Evolutionary conservation across 2,797 vertebrate genomes (phyloP), one percentile per base, ranked within the genome.

Genomic region (Sebastes hubbsi): DNA sequence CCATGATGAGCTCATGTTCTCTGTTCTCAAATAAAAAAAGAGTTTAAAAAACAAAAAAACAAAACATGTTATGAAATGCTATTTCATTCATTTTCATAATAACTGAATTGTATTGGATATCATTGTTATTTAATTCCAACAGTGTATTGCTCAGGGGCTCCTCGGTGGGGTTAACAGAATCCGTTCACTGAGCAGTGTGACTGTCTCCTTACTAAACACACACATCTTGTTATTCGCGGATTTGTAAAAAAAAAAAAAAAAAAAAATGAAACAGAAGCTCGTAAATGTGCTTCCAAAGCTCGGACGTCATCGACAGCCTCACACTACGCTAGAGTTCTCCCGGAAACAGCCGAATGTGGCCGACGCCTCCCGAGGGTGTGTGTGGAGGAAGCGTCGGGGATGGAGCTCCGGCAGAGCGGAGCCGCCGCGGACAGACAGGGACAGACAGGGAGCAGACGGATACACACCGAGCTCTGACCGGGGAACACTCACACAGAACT

Each of bases 281-380:
- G 11, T 8, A 13, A 5, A 62, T 55, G 6, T 29, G 8, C 25
- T 32, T 5, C 27, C 16, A 18, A 16, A 9, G 36, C 16, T 2
- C 9, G 8, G 36, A 27, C 66, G 56, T 67, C 63, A 60, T 3
- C 30, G 60, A n/a, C 34, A 55, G 56, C 58, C n/a, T 14, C 9
- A 58, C 27, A 8, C 32, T 9, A 20, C n/a, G 1, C 16, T 24
- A 1, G 11, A n/a, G 24, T 54, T 13, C 13, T 71, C 71, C 81
- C 87, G 89, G 84, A 85, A 78, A 87, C n/a, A 64, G 36, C 52
- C 88, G 89, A 84, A 18, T 3, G 4, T 8, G 12, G 14, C 77
- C 84, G 84, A 86, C 14, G 3, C 27, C 13, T 69, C 32, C 72
- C 82, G 86, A 87, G 18, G 29, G 4, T 24, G 46, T 64, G 9